Evolutionary conservation across 2,888 invertebrate species (phyloP), one percentile per base, ranked within the genome.

Genomic region (Agrilus mali): DNA sequence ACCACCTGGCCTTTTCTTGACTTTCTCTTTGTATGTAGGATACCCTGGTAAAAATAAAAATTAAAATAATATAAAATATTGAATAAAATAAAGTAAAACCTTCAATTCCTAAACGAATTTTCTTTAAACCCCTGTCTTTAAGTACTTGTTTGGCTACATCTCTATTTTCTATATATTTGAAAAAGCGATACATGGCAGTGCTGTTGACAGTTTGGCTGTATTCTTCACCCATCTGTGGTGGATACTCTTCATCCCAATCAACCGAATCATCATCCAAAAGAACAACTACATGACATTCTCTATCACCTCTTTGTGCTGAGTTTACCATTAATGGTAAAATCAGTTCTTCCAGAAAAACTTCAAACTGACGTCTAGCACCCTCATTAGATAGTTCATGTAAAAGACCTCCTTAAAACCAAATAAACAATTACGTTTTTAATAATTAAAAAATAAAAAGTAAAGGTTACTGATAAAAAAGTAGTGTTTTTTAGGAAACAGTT

Each of bases 241-340:
- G 98, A 67, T 93, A 97, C 64, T 97, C 89, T 60, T 95, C 94
- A 63, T 99, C 98, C 98, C 98, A 98, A 60, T 98, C 98, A 27
- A 82, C 82, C 1, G 78, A 80, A 66, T 99, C 98, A 56, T 99
- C 98, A 60, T 98, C 97, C 33, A 94, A 70, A 36, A 98, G 71
- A 4, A 94, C 90, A 16, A 97, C 96, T 46, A 98, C 88, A 64
- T 98, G 97, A 65, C 96, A 96, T 66, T 97, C 98, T 7, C 96
- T 73, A 67, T 99, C 98, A 1, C 98, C 98, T 43, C 92, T 76
- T 70, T 94, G 80, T 0, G 89, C 90, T 0, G 86, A 86, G 51
- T 83, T 84, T 32, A 98, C 97, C 95, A 99, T 95, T 44, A 94
- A 74, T 0, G 98, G 98, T 42, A 98, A 71, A 53, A 99, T 92